These are phyloP conservation scores for Enteromius radiatus DNA, from an alignment of 2,797 vertebrate species.

Conservation along the genomic window DNA sequence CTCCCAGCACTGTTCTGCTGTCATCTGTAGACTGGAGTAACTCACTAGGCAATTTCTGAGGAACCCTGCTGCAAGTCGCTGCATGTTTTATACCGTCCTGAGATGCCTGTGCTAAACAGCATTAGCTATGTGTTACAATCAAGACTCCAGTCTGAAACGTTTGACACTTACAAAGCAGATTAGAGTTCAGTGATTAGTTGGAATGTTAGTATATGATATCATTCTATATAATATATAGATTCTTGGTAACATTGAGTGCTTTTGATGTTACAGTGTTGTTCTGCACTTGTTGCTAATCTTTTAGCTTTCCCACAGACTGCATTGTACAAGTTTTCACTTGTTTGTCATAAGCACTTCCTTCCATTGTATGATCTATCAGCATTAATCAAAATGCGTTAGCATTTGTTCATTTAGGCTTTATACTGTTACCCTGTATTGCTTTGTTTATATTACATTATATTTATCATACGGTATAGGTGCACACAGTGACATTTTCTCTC, in stretches of 20 bases:
- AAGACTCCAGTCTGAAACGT: background rate
- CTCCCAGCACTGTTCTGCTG: background rate
- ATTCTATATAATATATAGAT: background rate
- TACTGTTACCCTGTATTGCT: background rate
- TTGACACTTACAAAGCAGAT: background rate
- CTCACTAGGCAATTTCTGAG: slow-evolving; percentile 1
- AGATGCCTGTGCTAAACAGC: background rate
- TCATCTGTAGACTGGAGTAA: background rate
- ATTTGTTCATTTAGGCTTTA: background rate
- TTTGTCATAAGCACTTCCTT: slow-evolving; percentile 27
- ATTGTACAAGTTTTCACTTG: slow-evolving; percentile 1
- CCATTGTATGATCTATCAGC: slow-evolving; percentile 10
- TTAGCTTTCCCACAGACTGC: slow-evolving; percentile 23
- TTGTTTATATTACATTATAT: background rate
- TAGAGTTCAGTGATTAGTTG: background rate
- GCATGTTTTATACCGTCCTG: slow-evolving; percentile 11
- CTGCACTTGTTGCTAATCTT: background rate
- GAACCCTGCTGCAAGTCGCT: slow-evolving; percentile 38
- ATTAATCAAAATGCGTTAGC: slow-evolving; percentile 7
- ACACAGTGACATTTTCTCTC: background rate
- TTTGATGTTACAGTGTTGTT: background rate
- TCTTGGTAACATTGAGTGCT: background rate
- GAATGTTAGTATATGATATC: background rate
- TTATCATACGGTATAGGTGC: background rate
- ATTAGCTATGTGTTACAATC: background rate